These are phyloP conservation scores for Stigmatopora nigra DNA, from an alignment of 2,113 vertebrate genomes.

Conservation along the genomic window DNA sequence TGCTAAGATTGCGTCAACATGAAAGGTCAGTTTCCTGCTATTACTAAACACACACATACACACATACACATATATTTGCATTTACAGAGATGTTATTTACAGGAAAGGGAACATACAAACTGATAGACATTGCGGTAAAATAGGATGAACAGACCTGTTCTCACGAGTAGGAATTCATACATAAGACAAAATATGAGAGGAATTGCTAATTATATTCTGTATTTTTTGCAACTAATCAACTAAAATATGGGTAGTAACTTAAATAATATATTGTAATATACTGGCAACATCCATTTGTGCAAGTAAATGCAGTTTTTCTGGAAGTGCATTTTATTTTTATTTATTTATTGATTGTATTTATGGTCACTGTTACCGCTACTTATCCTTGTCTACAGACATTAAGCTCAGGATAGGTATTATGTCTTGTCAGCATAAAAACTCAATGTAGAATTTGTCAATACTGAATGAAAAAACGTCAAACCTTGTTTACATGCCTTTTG, in stretches of 20 bases:
- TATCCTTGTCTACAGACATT: conserved; percentile 40
- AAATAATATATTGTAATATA: no score
- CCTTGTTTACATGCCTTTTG: conserved; percentile 42
- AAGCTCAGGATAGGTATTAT: conserved; percentile 64
- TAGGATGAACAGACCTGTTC: neutral
- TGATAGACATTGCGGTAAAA: neutral
- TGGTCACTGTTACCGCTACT: neutral
- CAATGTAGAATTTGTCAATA: conserved; percentile 50
- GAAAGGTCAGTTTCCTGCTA: conserved; percentile 67
- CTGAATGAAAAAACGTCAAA: conserved; percentile 49
- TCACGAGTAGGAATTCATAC: neutral
- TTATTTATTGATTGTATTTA: neutral
- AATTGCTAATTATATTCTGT: no score
- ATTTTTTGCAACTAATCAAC: no score
- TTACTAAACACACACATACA: conserved; percentile 46
- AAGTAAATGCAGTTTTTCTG: neutral
- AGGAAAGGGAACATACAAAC: neutral
- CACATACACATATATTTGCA: conserved; percentile 25
- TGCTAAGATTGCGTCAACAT: conserved; percentile 64
- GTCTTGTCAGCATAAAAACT: conserved; percentile 65
- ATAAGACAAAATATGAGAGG: neutral
- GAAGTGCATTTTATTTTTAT: neutral
- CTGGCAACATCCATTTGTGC: neutral
- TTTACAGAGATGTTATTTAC: conserved; percentile 1
- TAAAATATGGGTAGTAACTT: no score